Conservation (phyloP, 2,113 vertebrate genomes). For the Rhombomys opimus region DNA sequence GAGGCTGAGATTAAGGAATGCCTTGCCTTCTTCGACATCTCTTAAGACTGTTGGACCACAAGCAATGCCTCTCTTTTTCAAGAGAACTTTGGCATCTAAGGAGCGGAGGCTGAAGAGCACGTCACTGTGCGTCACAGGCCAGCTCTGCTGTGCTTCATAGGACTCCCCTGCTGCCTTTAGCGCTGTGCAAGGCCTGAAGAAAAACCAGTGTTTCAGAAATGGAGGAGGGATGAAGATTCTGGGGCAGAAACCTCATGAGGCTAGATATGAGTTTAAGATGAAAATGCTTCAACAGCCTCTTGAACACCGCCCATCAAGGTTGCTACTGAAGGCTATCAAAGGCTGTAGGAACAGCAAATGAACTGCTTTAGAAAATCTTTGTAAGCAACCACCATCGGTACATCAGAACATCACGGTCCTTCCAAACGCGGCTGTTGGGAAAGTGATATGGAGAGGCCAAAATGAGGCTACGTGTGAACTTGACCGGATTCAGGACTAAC, state of each 20-base stretch:
- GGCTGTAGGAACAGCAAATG: not conserved
- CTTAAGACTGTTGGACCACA: not conserved
- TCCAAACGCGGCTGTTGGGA: not conserved
- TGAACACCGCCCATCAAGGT: not conserved
- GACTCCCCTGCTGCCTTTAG: not conserved
- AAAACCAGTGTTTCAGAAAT: not conserved
- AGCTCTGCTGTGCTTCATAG: accelerated
- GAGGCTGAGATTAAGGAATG: not conserved
- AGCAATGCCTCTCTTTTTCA: not conserved
- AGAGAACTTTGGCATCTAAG: not conserved
- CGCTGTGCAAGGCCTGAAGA: not conserved
- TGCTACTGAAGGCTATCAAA: not conserved
- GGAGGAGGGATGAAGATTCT: not conserved
- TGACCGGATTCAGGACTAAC: not conserved
- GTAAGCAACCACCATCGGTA: not conserved
- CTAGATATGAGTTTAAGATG: not conserved
- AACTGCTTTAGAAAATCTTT: not conserved
- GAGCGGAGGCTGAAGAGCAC: not conserved
- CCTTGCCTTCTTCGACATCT: not conserved
- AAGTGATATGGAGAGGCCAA: not conserved
- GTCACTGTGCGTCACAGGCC: not conserved
- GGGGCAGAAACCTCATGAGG: not conserved
- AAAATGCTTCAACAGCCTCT: not conserved
- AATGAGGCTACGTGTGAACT: not conserved
- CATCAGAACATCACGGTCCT: not conserved